phyloP scores from a whole-genome alignment of 2,888 invertebrate genomes.

The Eupeodes latifasciatus region DNA sequence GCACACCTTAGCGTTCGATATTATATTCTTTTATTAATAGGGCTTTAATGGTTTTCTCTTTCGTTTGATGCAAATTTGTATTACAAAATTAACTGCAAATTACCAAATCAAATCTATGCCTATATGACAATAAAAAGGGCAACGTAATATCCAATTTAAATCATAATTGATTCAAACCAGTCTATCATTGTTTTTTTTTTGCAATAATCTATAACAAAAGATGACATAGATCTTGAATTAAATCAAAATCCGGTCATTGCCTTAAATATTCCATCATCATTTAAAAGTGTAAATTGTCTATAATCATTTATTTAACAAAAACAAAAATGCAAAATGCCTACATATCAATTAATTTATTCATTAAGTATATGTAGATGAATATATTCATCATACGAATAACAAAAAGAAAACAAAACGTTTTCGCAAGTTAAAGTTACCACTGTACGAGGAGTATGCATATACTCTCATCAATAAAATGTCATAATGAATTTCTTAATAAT shows the following conservation, averaged over 20 bases:
- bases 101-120: slow-evolving; percentile 8
- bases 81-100: not conserved
- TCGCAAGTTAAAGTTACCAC: slow-evolving; percentile 7
- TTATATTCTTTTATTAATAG: too few species aligned
- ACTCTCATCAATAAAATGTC: slow-evolving; percentile 42
- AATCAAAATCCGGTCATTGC: slow-evolving; percentile 41
- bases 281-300: slow-evolving; percentile 12
- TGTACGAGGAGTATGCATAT: not conserved
- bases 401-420: slow-evolving; percentile 32
- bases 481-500: slow-evolving; percentile 69
- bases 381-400: not conserved
- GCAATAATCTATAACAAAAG: slow-evolving; percentile 46
- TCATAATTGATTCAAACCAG: slow-evolving; percentile 2
- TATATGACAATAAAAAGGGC: not conserved
- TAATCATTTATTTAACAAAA: slow-evolving; percentile 3
- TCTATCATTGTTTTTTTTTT: slow-evolving; percentile 8
- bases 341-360: slow-evolving; percentile 43
- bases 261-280: slow-evolving; percentile 14
- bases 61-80: not conserved
- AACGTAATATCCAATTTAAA: not conserved
- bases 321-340: slow-evolving; percentile 24
- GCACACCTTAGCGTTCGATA: too few species aligned
- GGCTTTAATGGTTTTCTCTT: not conserved
- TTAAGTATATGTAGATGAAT: not conserved
- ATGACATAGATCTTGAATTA: slow-evolving; percentile 24